Evolutionary conservation across 2,888 invertebrate species (phyloP), one percentile per base, ranked within the genome.

Genomic region (Axea sp.): DNA sequence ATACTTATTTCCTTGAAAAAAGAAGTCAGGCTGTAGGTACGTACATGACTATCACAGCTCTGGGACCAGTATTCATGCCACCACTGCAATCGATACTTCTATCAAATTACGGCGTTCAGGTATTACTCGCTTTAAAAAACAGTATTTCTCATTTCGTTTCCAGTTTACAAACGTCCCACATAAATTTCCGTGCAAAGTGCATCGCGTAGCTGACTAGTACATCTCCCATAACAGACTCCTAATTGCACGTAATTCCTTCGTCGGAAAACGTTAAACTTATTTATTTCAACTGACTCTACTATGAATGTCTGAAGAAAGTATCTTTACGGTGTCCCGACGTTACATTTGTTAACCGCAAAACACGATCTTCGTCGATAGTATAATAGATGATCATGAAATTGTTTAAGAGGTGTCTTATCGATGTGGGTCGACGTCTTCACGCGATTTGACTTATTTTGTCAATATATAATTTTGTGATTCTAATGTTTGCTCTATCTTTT

Each of bases 21-120:
- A 89, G 92, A 78, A 90, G 90, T 26, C 89, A 90, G 81, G 93
- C 93, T 0, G 89, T 91, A 15, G 92, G 92, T 0, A 86, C 91
- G 2, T 91, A 90, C 22, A 90, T 92, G 90, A 92, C 92, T 0
- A 84, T 92, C 1, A 91, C 91, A 8, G 93, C 92, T 0, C 80
- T 93, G 1, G 93, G 93, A 0, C 90, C 92, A n/a, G 92, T 93
- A 73, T 80, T 90, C 43, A 90, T 92, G 90, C 93, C 93, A 0
- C 88, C 91, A 67, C 77, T 92, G 3, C 90, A 92, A 83, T 90
- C 90, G 60, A 80, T 87, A 1, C 88, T 92, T 1, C 88, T 93
- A 80, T 85, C 88, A 24, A 81, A 87, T 0, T 92, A 91, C 75
- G 91, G 91, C 4, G 89, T 90, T 82, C 88, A 82, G 84, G 87